A percentile compares a stretch with the other conserved stretches of the same genome.
Conservation (phyloP, 2,797 vertebrate species). For the Esox masquinongy region DNA sequence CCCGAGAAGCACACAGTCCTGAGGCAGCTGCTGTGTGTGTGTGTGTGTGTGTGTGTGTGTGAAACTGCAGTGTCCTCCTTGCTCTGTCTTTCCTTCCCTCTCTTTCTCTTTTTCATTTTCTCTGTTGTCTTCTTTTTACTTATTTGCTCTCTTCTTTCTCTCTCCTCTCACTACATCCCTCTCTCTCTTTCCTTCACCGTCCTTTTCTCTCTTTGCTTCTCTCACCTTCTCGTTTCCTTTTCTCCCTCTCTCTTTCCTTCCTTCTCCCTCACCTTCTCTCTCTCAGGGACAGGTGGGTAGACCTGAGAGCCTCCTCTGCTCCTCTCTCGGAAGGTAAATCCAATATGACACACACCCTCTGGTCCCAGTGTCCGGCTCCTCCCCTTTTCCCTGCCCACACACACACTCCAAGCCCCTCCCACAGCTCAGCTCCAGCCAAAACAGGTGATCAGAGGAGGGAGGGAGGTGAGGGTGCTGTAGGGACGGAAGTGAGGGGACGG, state of each 20-base stretch:
- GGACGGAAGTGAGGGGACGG: constrained; percentile 75
- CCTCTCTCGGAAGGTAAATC: constrained; percentile 7
- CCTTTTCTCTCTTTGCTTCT: neutral
- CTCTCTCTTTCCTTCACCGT: neutral
- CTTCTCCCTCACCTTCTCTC: neutral
- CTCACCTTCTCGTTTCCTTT: neutral
- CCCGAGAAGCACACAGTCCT: neutral
- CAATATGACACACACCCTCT: constrained; percentile 9
- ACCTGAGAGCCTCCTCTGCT: neutral
- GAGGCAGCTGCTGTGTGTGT: neutral
- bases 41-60: constrained; percentile 3
- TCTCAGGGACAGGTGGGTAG: constrained; percentile 7
- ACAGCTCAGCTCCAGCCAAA: neutral
- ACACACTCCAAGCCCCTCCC: neutral
- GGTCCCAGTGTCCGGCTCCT: neutral
- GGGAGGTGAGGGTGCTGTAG: constrained; percentile 63
- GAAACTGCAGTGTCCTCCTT: neutral
- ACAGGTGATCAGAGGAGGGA: constrained; percentile 60
- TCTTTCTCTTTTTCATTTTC: neutral
- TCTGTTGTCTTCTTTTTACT: too few species aligned
- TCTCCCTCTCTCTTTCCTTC: neutral
- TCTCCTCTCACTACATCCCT: neutral
- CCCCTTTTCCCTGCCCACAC: neutral
- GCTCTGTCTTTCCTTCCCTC: neutral
- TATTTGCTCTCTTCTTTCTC: neutral